These are phyloP conservation scores for Caenorhabditis japonica DNA, from an alignment of 2,888 invertebrate species.

Conservation along the genomic window DNA sequence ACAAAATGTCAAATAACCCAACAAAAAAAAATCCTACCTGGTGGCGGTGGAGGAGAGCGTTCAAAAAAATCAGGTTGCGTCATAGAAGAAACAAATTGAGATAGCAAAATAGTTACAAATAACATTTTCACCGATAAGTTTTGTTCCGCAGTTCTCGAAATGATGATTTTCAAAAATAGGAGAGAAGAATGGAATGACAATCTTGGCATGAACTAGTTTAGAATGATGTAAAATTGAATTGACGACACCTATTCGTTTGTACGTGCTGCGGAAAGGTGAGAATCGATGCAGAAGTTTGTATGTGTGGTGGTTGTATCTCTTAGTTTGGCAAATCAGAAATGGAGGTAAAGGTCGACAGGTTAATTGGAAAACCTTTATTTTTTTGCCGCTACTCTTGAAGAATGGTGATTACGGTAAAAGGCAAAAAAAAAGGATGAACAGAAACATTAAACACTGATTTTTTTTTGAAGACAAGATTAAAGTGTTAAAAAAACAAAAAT, in stretches of 20 bases:
- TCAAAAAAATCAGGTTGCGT: slow-evolving; percentile 55
- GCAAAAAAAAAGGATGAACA: too few species aligned
- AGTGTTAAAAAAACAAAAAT: too few species aligned
- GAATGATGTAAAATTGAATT: slow-evolving; percentile 10
- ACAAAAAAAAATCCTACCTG: slow-evolving; percentile 40
- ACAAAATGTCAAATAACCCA: background rate
- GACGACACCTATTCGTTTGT: slow-evolving; percentile 23
- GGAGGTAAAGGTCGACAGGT: slow-evolving; percentile 34
- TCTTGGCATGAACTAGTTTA: slow-evolving; percentile 29
- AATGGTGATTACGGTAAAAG: slow-evolving; percentile 15
- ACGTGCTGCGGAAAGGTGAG: slow-evolving; percentile 9
- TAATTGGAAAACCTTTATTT: slow-evolving; percentile 52
- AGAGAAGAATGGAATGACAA: background rate
- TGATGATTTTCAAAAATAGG: background rate
- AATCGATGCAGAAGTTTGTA: slow-evolving; percentile 23
- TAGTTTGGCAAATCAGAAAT: slow-evolving; percentile 34
- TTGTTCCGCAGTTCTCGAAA: too few species aligned
- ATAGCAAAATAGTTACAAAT: slow-evolving; percentile 51
- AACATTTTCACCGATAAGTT: slow-evolving; percentile 22
- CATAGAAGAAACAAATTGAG: slow-evolving; percentile 31
- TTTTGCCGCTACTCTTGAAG: too few species aligned
- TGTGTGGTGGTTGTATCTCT: slow-evolving; percentile 23
- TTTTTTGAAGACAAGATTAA: too few species aligned
- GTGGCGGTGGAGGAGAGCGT: slow-evolving; percentile 37
- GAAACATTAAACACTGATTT: too few species aligned